Conservation (phyloP, 2,113 vertebrate genomes). For the Fulica atra region DNA sequence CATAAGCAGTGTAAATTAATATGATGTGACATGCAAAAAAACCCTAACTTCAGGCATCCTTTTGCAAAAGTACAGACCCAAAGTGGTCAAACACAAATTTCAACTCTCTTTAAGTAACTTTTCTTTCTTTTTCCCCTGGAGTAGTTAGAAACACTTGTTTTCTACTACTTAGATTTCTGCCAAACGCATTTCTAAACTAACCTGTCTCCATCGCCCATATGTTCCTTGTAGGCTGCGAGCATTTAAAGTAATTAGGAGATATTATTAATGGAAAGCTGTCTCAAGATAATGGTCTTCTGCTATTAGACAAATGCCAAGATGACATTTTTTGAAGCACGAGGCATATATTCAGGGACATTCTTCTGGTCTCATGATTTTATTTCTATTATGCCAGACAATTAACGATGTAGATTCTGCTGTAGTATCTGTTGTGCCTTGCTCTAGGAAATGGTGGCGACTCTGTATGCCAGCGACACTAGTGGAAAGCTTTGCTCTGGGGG, state of each 20-base stretch:
- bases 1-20: background rate
- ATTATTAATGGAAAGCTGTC: background rate
- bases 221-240: background rate
- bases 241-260: background rate
- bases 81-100: background rate
- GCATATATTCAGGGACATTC: background rate
- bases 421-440: background rate
- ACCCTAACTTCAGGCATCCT: background rate
- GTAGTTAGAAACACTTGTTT: background rate
- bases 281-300: background rate
- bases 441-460: background rate
- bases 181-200: background rate
- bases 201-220: background rate
- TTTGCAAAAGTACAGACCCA: background rate
- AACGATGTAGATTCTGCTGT: background rate
- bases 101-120: background rate
- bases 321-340: background rate
- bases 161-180: background rate
- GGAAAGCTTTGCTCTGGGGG: background rate
- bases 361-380: background rate
- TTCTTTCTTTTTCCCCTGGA: background rate
- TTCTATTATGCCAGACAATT: background rate
- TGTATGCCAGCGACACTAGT: background rate
- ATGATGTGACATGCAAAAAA: background rate
- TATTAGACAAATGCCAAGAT: conserved; percentile 31